Evolutionary conservation across 2,888 invertebrate species (phyloP).

Genomic region (Tachina grossa): DNA sequence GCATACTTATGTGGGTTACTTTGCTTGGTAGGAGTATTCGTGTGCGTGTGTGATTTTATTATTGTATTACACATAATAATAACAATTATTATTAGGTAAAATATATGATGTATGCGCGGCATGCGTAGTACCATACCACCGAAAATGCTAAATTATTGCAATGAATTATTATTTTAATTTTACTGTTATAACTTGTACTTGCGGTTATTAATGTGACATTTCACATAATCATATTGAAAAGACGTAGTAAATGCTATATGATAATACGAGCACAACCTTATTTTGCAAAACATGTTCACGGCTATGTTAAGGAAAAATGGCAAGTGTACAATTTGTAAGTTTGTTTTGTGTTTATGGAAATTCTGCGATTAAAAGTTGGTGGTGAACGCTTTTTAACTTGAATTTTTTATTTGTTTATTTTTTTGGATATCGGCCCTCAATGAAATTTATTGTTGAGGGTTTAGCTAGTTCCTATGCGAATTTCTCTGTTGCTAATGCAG

Average conservation of each 20-base stretch:
- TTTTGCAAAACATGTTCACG: background rate
- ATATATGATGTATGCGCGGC: constrained; percentile 50
- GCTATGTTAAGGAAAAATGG: background rate
- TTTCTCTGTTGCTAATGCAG: no score
- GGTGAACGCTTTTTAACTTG: no score
- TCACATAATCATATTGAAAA: constrained; percentile 45
- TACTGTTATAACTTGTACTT: constrained; percentile 73
- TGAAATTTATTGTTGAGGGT: no score
- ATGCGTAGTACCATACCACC: constrained; percentile 54
- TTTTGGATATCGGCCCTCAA: no score
- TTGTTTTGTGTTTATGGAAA: no score
- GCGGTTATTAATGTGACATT: constrained; percentile 80
- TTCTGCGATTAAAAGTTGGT: no score
- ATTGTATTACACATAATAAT: constrained; percentile 24
- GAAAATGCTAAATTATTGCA: constrained; percentile 79
- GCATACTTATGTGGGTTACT: constrained; percentile 49
- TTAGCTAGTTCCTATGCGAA: no score
- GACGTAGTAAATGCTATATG: background rate
- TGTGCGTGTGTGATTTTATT: constrained; percentile 39
- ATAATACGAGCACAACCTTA: background rate
- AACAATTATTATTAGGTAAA: constrained; percentile 48
- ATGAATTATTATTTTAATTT: constrained; percentile 81
- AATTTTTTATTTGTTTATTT: no score
- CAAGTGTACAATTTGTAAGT: background rate
- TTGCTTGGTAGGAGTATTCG: background rate